These are phyloP conservation scores for Saccopteryx leptura DNA, from an alignment of 2,113 vertebrate genomes.

Conservation along the genomic window DNA sequence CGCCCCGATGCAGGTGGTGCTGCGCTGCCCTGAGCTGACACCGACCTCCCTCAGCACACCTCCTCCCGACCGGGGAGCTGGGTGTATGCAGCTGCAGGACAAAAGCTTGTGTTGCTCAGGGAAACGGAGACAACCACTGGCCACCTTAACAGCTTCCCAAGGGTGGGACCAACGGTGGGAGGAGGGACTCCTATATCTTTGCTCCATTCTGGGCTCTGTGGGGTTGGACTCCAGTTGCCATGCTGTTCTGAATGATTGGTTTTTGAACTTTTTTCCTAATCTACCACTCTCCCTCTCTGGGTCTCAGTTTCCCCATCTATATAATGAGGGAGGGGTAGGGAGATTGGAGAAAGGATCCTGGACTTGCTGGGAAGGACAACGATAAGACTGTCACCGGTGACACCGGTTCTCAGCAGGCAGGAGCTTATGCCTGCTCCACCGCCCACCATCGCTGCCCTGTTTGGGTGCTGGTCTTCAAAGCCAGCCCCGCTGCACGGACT, in stretches of 20 bases:
- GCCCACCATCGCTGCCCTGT: accelerated
- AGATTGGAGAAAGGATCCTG: neutral
- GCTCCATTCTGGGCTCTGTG: neutral
- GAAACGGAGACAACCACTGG: neutral
- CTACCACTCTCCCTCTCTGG: neutral
- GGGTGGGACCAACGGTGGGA: accelerated
- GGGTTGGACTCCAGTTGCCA: neutral
- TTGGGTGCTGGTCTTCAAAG: neutral
- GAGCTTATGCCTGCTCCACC: neutral
- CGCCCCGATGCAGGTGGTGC: neutral
- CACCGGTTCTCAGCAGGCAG: neutral
- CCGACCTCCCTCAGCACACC: accelerated
- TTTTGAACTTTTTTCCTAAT: neutral
- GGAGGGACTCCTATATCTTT: neutral
- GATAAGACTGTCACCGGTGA: neutral
- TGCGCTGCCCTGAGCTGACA: neutral
- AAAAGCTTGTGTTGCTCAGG: neutral
- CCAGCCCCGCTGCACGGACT: neutral
- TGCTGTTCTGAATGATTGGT: neutral
- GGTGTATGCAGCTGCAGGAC: neutral
- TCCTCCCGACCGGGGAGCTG: accelerated
- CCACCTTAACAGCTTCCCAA: neutral
- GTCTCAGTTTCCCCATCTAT: slow-evolving; percentile 32
- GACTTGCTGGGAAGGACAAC: neutral
- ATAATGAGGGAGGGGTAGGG: neutral